Conservation (phyloP, 2,797 vertebrate genomes). For the Erpetoichthys calabaricus region DNA sequence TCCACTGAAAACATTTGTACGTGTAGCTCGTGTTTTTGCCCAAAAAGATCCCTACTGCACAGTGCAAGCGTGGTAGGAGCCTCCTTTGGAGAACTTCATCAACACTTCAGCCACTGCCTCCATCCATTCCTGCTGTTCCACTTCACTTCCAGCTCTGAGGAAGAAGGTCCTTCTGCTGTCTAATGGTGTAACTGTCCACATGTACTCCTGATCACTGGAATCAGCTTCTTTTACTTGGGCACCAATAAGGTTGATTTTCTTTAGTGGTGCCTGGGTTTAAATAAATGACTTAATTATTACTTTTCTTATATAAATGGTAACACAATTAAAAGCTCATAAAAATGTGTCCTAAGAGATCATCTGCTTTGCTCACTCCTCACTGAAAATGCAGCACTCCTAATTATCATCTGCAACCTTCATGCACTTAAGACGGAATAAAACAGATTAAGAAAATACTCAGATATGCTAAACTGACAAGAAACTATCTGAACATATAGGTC, state of each 20-base stretch:
- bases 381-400: no score
- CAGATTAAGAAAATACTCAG: no score
- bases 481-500: no score
- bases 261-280: constrained; percentile 16
- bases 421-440: no score
- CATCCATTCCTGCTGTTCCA: constrained; percentile 24
- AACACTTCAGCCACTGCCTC: constrained; percentile 22
- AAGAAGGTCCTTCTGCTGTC: constrained; percentile 18
- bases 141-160: constrained; percentile 13
- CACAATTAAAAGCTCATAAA: no score
- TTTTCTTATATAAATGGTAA: no score
- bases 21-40: no score
- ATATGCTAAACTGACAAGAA: no score
- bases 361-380: no score
- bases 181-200: constrained; percentile 21
- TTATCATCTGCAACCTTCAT: no score
- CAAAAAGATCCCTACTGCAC: constrained; percentile 18
- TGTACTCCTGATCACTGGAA: constrained; percentile 9
- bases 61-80: constrained; percentile 17
- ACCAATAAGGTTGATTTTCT: constrained; percentile 23
- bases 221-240: constrained; percentile 17
- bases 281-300: background rate
- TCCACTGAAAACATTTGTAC: no score
- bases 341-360: no score
- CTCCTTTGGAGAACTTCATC: constrained; percentile 13